Conservation (phyloP, 1,140 invertebrate species). For the Drosophila arawakana region DNA sequence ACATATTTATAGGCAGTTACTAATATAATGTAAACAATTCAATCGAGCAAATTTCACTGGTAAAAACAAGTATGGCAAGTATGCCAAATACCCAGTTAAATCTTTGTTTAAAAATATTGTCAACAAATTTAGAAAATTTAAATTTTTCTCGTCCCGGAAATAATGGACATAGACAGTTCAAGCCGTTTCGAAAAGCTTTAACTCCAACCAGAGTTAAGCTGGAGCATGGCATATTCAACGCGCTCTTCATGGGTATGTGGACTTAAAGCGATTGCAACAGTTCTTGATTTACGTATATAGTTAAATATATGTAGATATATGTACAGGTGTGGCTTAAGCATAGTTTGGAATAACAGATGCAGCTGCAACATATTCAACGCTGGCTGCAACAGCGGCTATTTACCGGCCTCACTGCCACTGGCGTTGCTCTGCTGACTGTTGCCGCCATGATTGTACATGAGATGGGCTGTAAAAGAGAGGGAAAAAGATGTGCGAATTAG, state of each 20-base stretch:
- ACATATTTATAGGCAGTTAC: background rate
- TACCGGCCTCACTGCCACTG: conserved; percentile 59
- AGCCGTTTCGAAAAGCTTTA: too few relatives aligned
- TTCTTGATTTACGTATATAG: too few relatives aligned
- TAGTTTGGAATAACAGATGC: conserved; percentile 47
- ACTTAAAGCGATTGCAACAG: too few relatives aligned
- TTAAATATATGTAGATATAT: conserved; percentile 20
- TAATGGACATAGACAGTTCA: too few relatives aligned
- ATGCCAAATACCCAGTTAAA: too few relatives aligned
- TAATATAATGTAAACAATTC: conserved; percentile 6
- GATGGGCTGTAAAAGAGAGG: conserved; percentile 52
- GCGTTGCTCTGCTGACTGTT: conserved; percentile 58
- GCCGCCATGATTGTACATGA: conserved; percentile 74
- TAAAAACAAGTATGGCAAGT: background rate
- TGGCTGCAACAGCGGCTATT: conserved; percentile 51
- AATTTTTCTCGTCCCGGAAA: too few relatives aligned
- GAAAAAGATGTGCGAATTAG: background rate
- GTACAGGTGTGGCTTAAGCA: conserved; percentile 43
- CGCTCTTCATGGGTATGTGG: too few relatives aligned
- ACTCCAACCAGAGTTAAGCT: too few relatives aligned
- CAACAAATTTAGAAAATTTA: too few relatives aligned
- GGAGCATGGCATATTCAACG: too few relatives aligned
- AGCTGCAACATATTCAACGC: background rate
- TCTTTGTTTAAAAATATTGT: too few relatives aligned
- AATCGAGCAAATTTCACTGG: conserved; percentile 17